phyloP scores from a whole-genome alignment of 2,797 vertebrate species.

The Micropoecilia bifurca region DNA sequence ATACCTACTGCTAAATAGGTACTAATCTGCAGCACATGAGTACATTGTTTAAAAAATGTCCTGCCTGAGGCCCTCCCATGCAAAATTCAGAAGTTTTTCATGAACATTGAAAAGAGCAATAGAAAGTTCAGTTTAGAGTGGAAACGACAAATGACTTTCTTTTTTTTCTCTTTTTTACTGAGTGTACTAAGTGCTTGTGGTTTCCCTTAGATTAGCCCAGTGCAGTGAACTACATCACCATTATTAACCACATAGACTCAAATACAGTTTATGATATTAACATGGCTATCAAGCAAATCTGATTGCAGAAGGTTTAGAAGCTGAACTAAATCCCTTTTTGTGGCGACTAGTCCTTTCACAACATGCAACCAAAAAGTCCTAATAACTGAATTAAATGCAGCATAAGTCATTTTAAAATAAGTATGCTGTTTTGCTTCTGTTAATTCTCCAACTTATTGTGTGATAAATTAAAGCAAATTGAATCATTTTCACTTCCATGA shows the following conservation, averaged over 20 bases:
- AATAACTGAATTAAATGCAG: not conserved
- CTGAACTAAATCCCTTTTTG: not conserved
- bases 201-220: not conserved
- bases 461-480: too few relatives aligned
- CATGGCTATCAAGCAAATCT: constrained; percentile 5
- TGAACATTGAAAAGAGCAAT: not conserved
- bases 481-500: too few relatives aligned
- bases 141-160: not conserved
- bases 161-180: not conserved
- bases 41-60: too few relatives aligned
- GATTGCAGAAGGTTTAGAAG: not conserved
- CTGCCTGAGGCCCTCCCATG: too few relatives aligned
- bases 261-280: not conserved
- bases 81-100: too few relatives aligned
- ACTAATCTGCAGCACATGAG: too few relatives aligned
- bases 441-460: not conserved
- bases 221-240: not conserved
- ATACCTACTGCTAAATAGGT: too few relatives aligned
- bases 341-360: not conserved
- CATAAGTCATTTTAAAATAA: not conserved
- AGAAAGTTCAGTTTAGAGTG: not conserved
- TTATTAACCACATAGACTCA: not conserved
- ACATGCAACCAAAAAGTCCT: not conserved
- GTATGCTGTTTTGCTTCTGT: not conserved
- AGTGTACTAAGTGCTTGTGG: not conserved